Percentiles rank a stretch among this genome's conserved stretches.
Conservation (phyloP, 2,888 invertebrate species). For the Thecocarcelia acutangulata region DNA sequence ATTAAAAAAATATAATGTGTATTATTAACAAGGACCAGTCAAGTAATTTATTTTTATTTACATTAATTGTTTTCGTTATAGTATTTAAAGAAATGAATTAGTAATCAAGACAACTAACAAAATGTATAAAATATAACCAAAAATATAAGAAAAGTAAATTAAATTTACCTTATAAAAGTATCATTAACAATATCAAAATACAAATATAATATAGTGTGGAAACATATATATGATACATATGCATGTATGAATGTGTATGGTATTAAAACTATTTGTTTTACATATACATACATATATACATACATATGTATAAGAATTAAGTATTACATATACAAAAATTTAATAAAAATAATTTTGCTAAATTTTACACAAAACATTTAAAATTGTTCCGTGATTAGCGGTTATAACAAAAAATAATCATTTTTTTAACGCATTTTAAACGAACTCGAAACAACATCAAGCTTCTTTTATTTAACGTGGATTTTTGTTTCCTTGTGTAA, state of each 20-base stretch:
- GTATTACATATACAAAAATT: conserved; percentile 72
- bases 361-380: conserved; percentile 2
- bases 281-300: conserved; percentile 65
- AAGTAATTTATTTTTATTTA: conserved; percentile 65
- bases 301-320: conserved; percentile 69
- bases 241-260: conserved; percentile 25
- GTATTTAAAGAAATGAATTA: conserved; percentile 35
- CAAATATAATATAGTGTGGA: conserved; percentile 19
- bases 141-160: conserved; percentile 53
- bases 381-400: neutral
- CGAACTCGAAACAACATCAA: too few relatives aligned
- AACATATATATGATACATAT: conserved; percentile 26
- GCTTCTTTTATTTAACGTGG: too few relatives aligned
- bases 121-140: conserved; percentile 42
- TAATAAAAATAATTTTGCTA: conserved; percentile 36
- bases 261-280: conserved; percentile 38
- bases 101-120: conserved; percentile 28
- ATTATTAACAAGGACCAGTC: conserved; percentile 70
- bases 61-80: conserved; percentile 60
- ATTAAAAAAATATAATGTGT: conserved; percentile 45
- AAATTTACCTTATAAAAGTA: conserved; percentile 42
- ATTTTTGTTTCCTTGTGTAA: conserved; percentile 17
- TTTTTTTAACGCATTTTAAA: too few relatives aligned
- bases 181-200: neutral
- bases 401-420: too few relatives aligned